A percentile compares a stretch with the other conserved stretches of the same genome.
phyloP scores from a whole-genome alignment of 1,140 invertebrate species.

The Potamilus streckersoni region DNA sequence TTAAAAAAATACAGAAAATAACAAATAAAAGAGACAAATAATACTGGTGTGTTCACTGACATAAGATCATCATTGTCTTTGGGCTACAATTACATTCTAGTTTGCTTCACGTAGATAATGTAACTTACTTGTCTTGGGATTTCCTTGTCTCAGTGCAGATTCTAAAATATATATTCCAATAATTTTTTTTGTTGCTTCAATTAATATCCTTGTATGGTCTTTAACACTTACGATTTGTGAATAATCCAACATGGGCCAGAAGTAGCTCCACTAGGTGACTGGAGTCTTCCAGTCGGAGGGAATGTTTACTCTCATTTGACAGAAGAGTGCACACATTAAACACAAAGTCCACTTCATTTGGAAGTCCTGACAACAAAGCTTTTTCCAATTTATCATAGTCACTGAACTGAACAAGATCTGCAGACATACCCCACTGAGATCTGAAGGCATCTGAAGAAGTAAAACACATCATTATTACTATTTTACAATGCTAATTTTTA shows the following conservation, averaged over 20 bases:
- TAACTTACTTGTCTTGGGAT: not conserved
- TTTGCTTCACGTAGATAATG: too few species aligned
- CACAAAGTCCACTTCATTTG: slow-evolving; percentile 98
- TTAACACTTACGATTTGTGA: slow-evolving; percentile 80
- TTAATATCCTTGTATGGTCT: too few species aligned
- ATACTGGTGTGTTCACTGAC: too few species aligned
- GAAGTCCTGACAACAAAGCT: slow-evolving; percentile 91
- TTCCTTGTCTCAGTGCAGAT: not conserved
- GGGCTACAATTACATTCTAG: too few species aligned
- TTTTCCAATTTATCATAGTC: slow-evolving; percentile 90
- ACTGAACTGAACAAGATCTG: slow-evolving; percentile 79
- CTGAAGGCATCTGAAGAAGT: slow-evolving; percentile 74
- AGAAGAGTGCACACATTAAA: slow-evolving; percentile 96
- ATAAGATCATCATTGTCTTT: too few species aligned
- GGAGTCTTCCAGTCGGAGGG: slow-evolving; percentile 84
- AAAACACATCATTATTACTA: not conserved
- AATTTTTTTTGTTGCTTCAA: not conserved
- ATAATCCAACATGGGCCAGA: slow-evolving; percentile 93
- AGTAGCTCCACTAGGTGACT: slow-evolving; percentile 89
- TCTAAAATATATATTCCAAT: not conserved
- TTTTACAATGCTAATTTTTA: too few species aligned
- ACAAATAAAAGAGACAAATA: too few species aligned
- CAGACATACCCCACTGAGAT: slow-evolving; percentile 77
- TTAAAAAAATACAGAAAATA: too few species aligned
- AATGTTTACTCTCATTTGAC: slow-evolving; percentile 92